Evolutionary conservation across 1,140 invertebrate genomes (phyloP).

Genomic region (Papilio dardanus): DNA sequence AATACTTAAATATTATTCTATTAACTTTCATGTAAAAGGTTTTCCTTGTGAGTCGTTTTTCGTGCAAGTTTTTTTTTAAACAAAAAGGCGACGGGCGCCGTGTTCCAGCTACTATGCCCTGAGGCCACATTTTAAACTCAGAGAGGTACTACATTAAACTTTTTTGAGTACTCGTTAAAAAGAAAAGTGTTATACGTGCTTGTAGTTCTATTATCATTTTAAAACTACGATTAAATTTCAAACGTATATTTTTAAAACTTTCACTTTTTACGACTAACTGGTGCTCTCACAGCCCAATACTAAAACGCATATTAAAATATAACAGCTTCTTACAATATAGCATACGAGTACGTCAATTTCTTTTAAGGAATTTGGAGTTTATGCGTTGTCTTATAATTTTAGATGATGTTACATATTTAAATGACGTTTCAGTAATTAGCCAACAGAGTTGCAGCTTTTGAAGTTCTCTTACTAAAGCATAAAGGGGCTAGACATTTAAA

Average conservation of each 20-base stretch:
- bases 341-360: too few species aligned
- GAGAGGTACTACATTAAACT: slow-evolving; percentile 39
- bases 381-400: too few species aligned
- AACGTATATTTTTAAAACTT: background rate
- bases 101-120: slow-evolving; percentile 36
- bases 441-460: too few species aligned
- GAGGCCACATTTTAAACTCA: slow-evolving; percentile 37
- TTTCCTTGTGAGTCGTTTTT: slow-evolving; percentile 30
- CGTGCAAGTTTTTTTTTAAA: slow-evolving; percentile 9
- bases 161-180: slow-evolving; percentile 35
- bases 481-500: too few species aligned
- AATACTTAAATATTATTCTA: background rate
- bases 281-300: too few species aligned
- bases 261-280: background rate
- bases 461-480: too few species aligned
- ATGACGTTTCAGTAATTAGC: too few species aligned
- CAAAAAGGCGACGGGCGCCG: slow-evolving; percentile 26
- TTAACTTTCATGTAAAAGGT: slow-evolving; percentile 1
- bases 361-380: too few species aligned
- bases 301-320: too few species aligned
- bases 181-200: slow-evolving; percentile 30
- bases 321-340: too few species aligned
- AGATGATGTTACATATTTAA: too few species aligned
- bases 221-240: background rate
- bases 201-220: slow-evolving; percentile 20